These are phyloP conservation scores for Adineta ricciae DNA, from an alignment of 2,888 invertebrate genomes.

Conservation along the genomic window DNA sequence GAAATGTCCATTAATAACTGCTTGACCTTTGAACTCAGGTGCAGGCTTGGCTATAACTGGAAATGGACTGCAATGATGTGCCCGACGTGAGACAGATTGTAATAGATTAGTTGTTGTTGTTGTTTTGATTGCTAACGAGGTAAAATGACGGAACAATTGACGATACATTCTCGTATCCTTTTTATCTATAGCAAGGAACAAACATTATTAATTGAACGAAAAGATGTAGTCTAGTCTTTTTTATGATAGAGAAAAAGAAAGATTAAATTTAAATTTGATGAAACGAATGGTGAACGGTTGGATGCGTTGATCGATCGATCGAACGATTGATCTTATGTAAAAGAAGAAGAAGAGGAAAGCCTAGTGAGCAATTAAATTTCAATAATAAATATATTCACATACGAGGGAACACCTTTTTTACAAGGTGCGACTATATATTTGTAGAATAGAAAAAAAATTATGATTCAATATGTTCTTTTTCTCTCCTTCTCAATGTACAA, in stretches of 20 bases:
- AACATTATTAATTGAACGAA: neutral
- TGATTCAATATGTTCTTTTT: neutral
- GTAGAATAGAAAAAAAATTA: neutral
- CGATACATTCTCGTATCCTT: neutral
- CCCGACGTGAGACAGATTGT: neutral
- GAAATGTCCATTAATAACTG: constrained; percentile 47
- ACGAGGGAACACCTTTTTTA: neutral
- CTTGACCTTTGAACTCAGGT: constrained; percentile 47
- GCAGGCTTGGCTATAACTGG: constrained; percentile 36
- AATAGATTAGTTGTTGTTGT: neutral
- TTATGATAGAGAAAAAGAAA: neutral
- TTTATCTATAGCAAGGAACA: neutral
- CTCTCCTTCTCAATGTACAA: neutral
- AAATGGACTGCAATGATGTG: neutral
- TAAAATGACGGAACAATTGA: neutral
- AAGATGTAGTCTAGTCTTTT: neutral
- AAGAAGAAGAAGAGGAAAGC: neutral
- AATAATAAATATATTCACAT: neutral
- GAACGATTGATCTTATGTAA: neutral
- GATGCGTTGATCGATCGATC: neutral
- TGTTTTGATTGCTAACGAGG: neutral
- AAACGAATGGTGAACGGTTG: neutral
- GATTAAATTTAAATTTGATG: neutral
- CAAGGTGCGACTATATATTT: neutral
- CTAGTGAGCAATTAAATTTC: neutral